phyloP scores from a whole-genome alignment of 2,113 vertebrate genomes.

The Cyprinodon tularosa region DNA sequence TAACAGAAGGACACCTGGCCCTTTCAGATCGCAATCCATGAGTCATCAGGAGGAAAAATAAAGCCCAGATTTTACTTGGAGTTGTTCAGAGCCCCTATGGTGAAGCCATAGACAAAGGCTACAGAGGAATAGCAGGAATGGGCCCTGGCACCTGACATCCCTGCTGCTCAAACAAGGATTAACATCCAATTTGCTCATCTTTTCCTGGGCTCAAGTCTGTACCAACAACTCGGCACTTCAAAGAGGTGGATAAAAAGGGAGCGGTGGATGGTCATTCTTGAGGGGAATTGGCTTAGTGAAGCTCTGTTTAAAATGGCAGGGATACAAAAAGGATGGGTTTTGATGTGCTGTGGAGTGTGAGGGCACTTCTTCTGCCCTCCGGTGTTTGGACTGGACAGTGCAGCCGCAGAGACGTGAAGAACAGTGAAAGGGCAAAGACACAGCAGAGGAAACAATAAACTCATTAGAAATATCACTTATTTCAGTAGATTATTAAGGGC shows the following conservation, averaged over 20 bases:
- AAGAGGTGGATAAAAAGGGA: constrained; percentile 71
- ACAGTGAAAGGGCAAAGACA: no score
- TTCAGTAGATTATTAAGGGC: no score
- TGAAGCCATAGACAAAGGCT: constrained; percentile 70
- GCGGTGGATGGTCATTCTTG: constrained; percentile 64
- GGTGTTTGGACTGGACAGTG: not conserved
- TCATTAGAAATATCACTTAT: no score
- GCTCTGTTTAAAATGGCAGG: constrained; percentile 71
- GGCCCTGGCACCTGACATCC: constrained; percentile 75
- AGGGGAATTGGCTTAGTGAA: constrained; percentile 69
- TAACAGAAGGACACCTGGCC: constrained; percentile 77
- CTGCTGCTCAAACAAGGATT: constrained; percentile 76
- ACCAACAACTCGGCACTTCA: constrained; percentile 78
- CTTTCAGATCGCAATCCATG: constrained; percentile 69
- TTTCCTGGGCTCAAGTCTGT: constrained; percentile 76
- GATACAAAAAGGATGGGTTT: constrained; percentile 68
- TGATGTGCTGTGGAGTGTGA: constrained; percentile 63
- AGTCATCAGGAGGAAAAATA: constrained; percentile 49
- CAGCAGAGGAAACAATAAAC: no score
- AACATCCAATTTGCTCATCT: constrained; percentile 77
- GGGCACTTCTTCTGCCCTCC: constrained; percentile 31
- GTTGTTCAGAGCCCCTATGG: constrained; percentile 56
- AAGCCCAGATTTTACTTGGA: constrained; percentile 54
- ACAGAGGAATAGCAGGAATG: constrained; percentile 75
- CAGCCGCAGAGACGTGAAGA: not conserved